Evolutionary conservation across 37 sponge, comb jelly and placozoan genomes (phyloP).

Genomic region (Eunapius fragilis): DNA sequence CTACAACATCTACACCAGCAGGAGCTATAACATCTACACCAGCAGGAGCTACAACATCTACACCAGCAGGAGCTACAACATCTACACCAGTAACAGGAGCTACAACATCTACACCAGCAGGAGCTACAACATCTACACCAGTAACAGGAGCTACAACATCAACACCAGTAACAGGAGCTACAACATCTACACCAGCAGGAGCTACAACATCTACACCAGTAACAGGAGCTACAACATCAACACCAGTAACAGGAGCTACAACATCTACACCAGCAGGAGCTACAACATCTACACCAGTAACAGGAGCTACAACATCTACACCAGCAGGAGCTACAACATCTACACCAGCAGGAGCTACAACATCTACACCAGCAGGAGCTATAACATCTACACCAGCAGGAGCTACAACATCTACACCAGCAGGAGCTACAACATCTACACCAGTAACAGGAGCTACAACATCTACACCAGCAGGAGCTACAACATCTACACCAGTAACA

Average conservation of each 20-base stretch:
- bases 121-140: not conserved
- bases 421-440: not conserved
- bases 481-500: not conserved
- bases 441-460: not conserved
- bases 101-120: not conserved
- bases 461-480: too few species aligned
- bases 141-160: not conserved
- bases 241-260: not conserved
- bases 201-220: not conserved
- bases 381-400: not conserved
- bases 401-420: not conserved
- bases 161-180: not conserved
- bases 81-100: too few species aligned
- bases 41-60: too few species aligned
- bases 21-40: not conserved
- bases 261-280: not conserved
- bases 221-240: not conserved
- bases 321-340: not conserved
- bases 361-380: not conserved
- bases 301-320: not conserved
- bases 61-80: too few species aligned
- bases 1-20: not conserved
- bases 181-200: too few species aligned
- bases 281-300: too few species aligned
- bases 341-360: not conserved